Conservation (phyloP, 1,140 invertebrate species). For the Diorhabda sublineata region DNA sequence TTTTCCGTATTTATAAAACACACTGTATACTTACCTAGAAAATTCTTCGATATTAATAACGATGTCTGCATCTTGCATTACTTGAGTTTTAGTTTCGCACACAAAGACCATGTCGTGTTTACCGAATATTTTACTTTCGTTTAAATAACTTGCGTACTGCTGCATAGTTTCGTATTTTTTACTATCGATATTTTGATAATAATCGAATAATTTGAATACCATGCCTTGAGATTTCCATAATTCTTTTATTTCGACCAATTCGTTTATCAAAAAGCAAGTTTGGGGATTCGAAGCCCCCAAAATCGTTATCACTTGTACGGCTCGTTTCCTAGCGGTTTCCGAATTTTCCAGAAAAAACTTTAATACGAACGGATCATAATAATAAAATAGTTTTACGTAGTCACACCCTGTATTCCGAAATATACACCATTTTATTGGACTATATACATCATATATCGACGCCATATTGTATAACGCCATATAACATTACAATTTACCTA, state of each 20-base stretch:
- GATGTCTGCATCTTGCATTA: conserved; percentile 25
- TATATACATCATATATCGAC: no score
- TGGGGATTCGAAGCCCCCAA: conserved; percentile 4
- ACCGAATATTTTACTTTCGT: conserved; percentile 2
- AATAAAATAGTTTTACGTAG: not conserved
- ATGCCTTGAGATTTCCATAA: conserved; percentile 5
- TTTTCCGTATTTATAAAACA: no score
- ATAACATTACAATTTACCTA: no score
- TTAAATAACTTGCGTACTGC: conserved; percentile 4
- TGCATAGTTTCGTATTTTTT: conserved; percentile 2
- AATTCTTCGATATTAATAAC: conserved; percentile 26
- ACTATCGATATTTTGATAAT: not conserved
- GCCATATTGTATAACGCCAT: no score
- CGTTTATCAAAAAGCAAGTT: conserved; percentile 8
- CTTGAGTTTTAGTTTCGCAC: conserved; percentile 12
- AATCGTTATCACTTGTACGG: conserved; percentile 1
- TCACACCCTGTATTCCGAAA: not conserved
- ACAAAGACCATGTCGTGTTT: not conserved
- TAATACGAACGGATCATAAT: not conserved
- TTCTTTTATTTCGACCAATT: conserved; percentile 9
- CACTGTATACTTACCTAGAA: conserved; percentile 13
- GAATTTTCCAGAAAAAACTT: conserved; percentile 12
- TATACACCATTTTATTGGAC: conserved; percentile 16
- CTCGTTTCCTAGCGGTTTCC: not conserved
- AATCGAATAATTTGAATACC: conserved; percentile 5